These are phyloP conservation scores for Hymenochirus boettgeri DNA, from an alignment of 2,113 vertebrate species.

Conservation along the genomic window DNA sequence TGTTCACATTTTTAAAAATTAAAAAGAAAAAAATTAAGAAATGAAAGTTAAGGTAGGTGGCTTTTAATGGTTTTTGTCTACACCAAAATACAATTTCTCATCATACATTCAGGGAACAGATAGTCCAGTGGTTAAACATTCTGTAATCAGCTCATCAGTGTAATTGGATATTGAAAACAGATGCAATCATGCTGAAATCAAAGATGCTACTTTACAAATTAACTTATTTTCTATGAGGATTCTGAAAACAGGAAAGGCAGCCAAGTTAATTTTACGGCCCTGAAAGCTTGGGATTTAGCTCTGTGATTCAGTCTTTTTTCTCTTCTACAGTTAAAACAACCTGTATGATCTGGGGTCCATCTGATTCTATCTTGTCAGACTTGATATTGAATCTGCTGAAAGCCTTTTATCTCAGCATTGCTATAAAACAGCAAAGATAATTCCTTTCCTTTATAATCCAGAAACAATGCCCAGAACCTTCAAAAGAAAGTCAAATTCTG, in stretches of 20 bases:
- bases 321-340: conserved; percentile 14
- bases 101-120: not conserved
- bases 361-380: conserved; percentile 24
- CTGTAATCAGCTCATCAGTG: conserved; percentile 12
- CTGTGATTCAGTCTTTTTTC: not conserved
- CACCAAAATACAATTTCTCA: not conserved
- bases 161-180: conserved; percentile 30
- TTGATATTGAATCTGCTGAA: conserved; percentile 27
- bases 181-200: conserved; percentile 7
- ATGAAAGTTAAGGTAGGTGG: too few relatives aligned
- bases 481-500: not conserved
- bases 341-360: conserved; percentile 23
- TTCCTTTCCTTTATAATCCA: conserved; percentile 9
- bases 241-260: not conserved
- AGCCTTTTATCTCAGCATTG: conserved; percentile 24
- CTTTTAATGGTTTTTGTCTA: not conserved
- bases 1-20: too few relatives aligned
- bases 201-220: not conserved
- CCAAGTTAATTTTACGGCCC: not conserved
- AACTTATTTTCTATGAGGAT: not conserved
- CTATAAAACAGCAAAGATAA: conserved; percentile 19
- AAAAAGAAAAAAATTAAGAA: too few relatives aligned
- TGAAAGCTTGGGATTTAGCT: not conserved
- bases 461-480: conserved; percentile 5
- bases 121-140: not conserved